Base-by-base conservation (phyloP, 2,113 vertebrate genomes). In the Daubentonia madagascariensis region DNA sequence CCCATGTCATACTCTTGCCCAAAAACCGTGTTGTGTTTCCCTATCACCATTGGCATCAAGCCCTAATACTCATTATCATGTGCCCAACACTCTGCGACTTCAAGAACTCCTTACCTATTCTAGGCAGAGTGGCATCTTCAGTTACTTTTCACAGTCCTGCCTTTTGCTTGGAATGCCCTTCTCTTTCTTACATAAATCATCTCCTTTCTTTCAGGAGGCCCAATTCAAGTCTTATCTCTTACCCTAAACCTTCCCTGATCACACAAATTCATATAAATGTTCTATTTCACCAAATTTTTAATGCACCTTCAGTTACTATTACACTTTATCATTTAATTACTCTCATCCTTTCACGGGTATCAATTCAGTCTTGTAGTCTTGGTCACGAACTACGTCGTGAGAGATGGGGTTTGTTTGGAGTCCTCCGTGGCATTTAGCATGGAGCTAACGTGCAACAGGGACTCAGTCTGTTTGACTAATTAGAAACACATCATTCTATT, bases 21-120 rank as follows among this genome's bases (percentile, higher is more conserved):
- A 1, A 0, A 8, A 37, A 16, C 57, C 1, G 0, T 10, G 1
- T 7, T 13, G 4, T n/a, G 4, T 65, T 45, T 45, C 50, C 37
- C 57, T 48, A 0, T 35, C 9, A 23, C 23, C 45, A 3, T 2
- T n/a, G 61, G 40, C 6, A 5, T 43, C 57, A 40, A 14, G 12
- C 30, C 50, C 22, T 8, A 3, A 32, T 12, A 6, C 37, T 79
- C 5, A 8, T 23, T 4, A 10, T 43, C 40, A 4, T 6, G 40
- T 18, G 20, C 20, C 30, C n/a, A 11, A 0, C 23, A 14, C 28
- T 65, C 35, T 1, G 17, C 76, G 54, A 52, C 16, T 81, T 72
- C 25, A 20, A 35, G 37, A 86, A 25, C 40, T 65, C 72, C 52
- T 54, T n/a, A 13, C 25, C 68, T 23, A 12, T 13, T 35, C 63